These are phyloP conservation scores for Triops cancriformis DNA, from an alignment of 1,140 invertebrate species.

Conservation along the genomic window DNA sequence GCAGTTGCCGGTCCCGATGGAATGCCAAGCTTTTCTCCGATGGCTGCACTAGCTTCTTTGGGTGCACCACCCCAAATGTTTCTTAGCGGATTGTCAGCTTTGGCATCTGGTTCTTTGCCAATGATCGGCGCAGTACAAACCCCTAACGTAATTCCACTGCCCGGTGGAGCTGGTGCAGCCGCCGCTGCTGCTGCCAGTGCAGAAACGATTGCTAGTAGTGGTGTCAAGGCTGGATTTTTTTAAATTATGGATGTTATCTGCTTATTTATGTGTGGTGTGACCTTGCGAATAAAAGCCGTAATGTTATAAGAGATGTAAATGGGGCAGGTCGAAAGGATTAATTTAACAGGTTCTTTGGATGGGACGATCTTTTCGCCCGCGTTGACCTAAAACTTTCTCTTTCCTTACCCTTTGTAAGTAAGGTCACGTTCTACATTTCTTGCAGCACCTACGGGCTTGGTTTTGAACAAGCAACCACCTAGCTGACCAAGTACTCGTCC, in stretches of 20 bases:
- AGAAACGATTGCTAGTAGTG: neutral
- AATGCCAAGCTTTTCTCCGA: neutral
- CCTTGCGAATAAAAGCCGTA: neutral
- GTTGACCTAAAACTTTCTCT: neutral
- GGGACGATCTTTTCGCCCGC: neutral
- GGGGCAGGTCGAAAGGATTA: neutral
- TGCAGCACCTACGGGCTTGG: neutral
- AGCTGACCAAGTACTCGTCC: neutral
- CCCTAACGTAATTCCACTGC: neutral
- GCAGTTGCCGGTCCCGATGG: constrained; percentile 2
- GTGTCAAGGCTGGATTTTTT: neutral
- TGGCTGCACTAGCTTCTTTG: neutral
- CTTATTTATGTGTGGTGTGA: neutral
- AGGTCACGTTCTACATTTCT: neutral
- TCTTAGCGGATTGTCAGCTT: neutral
- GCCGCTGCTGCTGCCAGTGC: neutral
- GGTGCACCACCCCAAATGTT: neutral
- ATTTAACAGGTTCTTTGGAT: neutral
- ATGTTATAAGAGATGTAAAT: neutral
- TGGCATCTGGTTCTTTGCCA: neutral
- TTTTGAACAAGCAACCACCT: neutral
- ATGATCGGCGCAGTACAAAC: neutral
- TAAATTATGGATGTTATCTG: neutral
- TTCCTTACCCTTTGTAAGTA: neutral
- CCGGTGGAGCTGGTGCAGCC: neutral